phyloP scores from a whole-genome alignment of 2,888 invertebrate genomes.

The Xylota sylvarum region DNA sequence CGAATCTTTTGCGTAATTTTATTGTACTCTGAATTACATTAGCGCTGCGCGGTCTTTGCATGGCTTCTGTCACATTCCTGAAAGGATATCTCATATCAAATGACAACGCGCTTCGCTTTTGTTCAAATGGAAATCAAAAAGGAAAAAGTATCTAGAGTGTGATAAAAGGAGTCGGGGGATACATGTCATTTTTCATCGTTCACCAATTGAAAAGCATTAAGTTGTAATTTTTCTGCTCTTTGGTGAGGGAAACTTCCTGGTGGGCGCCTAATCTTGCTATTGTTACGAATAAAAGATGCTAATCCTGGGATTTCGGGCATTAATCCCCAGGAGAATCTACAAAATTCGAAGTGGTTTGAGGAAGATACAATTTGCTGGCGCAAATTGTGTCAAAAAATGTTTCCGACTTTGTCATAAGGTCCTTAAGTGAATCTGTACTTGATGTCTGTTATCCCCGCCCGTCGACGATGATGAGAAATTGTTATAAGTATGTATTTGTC shows the following conservation, averaged over 20 bases:
- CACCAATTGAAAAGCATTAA: neutral
- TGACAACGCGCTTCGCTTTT: neutral
- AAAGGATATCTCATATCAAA: neutral
- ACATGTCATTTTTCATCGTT: neutral
- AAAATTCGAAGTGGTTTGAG: conserved; percentile 36
- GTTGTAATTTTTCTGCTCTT: neutral
- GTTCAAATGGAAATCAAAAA: neutral
- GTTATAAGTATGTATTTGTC: conserved; percentile 1
- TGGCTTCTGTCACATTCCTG: conserved; percentile 13
- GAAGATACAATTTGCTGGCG: conserved; percentile 11
- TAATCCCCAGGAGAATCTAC: conserved; percentile 34
- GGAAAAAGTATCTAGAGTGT: neutral
- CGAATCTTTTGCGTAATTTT: conserved; percentile 2
- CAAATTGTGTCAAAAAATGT: conserved; percentile 42
- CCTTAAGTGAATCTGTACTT: conserved; percentile 49
- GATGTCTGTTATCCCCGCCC: conserved; percentile 17
- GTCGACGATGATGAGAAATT: neutral
- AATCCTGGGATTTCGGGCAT: conserved; percentile 35
- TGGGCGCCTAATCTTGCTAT: neutral
- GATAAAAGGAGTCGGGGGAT: neutral
- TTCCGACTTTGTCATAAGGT: conserved; percentile 20
- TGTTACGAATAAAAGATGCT: conserved; percentile 34
- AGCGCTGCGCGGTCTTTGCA: neutral
- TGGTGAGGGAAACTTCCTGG: neutral
- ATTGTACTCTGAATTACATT: neutral